Conservation (phyloP, 2,113 vertebrate species). For the Poeciliopsis occidentalis region DNA sequence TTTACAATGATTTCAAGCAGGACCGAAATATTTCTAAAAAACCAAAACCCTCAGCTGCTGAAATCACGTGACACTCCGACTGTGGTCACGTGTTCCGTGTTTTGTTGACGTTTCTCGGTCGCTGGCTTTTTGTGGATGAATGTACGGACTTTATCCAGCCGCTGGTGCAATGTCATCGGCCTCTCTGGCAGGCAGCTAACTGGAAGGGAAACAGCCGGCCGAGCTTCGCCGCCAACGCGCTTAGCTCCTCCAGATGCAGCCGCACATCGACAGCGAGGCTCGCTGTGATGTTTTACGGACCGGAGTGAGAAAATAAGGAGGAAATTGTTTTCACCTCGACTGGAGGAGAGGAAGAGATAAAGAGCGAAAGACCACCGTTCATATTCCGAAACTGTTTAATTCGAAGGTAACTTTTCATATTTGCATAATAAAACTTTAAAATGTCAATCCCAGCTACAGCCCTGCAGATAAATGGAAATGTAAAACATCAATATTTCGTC, state of each 20-base stretch:
- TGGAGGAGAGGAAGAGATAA: constrained; percentile 40
- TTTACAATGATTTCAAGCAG: too few species aligned
- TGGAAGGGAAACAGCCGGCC: neutral
- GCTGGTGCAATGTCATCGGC: constrained; percentile 76
- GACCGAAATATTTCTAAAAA: neutral
- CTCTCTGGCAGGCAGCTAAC: constrained; percentile 29
- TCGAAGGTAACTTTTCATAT: constrained; percentile 46
- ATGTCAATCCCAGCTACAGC: rapidly evolving
- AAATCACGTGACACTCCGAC: neutral
- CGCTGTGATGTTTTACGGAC: constrained; percentile 25
- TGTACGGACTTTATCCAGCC: constrained; percentile 29
- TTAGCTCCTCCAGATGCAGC: neutral
- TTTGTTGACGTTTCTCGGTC: constrained; percentile 73
- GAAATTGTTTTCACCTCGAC: constrained; percentile 48
- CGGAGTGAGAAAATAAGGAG: constrained; percentile 29
- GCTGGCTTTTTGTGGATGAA: constrained; percentile 44
- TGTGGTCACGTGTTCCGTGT: constrained; percentile 63
- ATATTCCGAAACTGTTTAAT: constrained; percentile 15
- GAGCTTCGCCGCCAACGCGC: neutral
- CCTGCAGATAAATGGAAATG: neutral
- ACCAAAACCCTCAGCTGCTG: constrained; percentile 4
- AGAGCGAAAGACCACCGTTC: constrained; percentile 45
- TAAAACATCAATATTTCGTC: neutral
- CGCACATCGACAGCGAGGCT: neutral
- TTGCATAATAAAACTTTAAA: neutral